phyloP scores from a whole-genome alignment of 64 coral and sea anemone genomes.

The Exaiptasia diaphana region DNA sequence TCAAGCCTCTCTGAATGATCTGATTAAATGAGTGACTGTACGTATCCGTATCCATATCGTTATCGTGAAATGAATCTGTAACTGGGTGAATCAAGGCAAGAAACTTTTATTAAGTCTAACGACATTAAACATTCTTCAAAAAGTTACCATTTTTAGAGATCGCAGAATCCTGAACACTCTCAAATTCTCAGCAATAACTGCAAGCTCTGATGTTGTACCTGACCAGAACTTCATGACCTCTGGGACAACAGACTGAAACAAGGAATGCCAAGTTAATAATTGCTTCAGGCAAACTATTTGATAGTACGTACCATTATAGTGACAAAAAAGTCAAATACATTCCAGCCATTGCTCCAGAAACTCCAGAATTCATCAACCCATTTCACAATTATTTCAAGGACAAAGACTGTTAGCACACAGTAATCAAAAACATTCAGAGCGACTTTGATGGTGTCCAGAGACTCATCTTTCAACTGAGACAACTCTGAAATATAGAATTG shows the following conservation, averaged over 20 bases:
- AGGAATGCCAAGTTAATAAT: not conserved
- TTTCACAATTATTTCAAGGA: constrained; percentile 91
- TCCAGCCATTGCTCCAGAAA: constrained; percentile 98
- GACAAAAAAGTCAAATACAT: constrained; percentile 96
- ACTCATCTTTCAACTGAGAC: constrained; percentile 59
- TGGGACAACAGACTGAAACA: constrained; percentile 84
- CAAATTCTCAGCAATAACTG: constrained; percentile 91
- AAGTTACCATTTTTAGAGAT: constrained; percentile 82
- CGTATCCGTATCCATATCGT: too few relatives aligned
- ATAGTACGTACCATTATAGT: constrained; percentile 81
- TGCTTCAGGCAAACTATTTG: too few relatives aligned
- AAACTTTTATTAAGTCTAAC: too few relatives aligned
- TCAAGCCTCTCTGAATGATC: too few relatives aligned
- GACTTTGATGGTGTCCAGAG: constrained; percentile 71
- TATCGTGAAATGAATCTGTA: too few relatives aligned
- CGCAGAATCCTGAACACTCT: constrained; percentile 88
- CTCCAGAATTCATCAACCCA: constrained; percentile 98
- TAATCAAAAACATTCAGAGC: constrained; percentile 88
- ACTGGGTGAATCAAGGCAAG: too few relatives aligned
- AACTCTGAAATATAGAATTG: constrained; percentile 76
- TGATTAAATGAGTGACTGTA: too few relatives aligned
- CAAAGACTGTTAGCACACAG: constrained; percentile 79
- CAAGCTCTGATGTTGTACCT: constrained; percentile 67
- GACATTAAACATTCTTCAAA: too few relatives aligned
- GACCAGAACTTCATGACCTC: constrained; percentile 83